phyloP scores from a whole-genome alignment of 2,113 vertebrate species.

The Halichoerus grypus region DNA sequence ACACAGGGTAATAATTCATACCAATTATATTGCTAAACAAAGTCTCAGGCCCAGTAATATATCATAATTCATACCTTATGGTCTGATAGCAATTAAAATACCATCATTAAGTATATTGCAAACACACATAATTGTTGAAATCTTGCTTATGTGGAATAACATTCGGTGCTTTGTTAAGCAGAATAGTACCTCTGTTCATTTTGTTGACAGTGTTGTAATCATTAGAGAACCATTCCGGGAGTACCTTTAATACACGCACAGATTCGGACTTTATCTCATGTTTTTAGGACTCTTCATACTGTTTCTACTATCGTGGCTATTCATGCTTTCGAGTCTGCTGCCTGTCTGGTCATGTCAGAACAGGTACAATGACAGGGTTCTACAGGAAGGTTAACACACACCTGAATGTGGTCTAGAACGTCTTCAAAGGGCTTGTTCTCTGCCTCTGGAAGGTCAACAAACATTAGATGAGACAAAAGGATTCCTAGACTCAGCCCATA shows the following conservation, averaged over 20 bases:
- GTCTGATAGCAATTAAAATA: conserved; percentile 79
- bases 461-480: not conserved
- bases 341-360: too few species aligned
- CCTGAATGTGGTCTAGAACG: not conserved
- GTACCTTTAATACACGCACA: not conserved
- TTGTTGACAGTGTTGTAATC: not conserved
- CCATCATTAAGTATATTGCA: conserved; percentile 77
- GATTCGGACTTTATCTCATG: not conserved
- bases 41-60: conserved; percentile 79
- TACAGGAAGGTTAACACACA: rapidly evolving
- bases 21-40: conserved; percentile 84
- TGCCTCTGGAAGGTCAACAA: not conserved
- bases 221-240: not conserved
- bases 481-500: not conserved
- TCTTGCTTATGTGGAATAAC: not conserved
- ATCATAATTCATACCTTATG: conserved; percentile 81
- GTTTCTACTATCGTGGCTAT: too few species aligned
- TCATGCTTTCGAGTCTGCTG: too few species aligned
- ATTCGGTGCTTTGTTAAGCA: not conserved
- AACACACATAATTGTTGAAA: conserved; percentile 13
- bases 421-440: not conserved
- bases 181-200: not conserved
- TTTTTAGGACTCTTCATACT: not conserved
- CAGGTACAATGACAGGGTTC: not conserved
- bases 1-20: conserved; percentile 84